These are phyloP conservation scores for Xestia xanthographa DNA, from an alignment of 2,888 invertebrate genomes.

Conservation along the genomic window DNA sequence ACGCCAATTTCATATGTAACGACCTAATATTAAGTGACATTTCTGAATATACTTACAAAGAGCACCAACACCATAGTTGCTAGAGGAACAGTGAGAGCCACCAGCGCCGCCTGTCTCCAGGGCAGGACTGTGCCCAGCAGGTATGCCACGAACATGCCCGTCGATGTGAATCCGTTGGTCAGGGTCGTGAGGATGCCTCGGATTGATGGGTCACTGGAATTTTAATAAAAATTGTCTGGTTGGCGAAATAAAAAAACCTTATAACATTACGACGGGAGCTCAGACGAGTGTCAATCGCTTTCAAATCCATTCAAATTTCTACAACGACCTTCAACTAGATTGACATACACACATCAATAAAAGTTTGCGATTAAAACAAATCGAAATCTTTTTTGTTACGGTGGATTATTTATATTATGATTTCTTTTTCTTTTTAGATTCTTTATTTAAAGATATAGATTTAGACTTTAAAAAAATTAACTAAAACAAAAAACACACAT, in stretches of 20 bases:
- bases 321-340: neutral
- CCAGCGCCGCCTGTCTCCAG: conserved; percentile 89
- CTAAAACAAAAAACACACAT: too few relatives aligned
- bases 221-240: neutral
- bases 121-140: conserved; percentile 88
- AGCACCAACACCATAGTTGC: conserved; percentile 88
- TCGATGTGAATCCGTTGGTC: conserved; percentile 86
- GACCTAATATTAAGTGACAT: neutral
- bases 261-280: neutral
- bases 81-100: conserved; percentile 87
- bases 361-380: too few relatives aligned
- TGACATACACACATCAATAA: too few relatives aligned
- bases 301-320: neutral
- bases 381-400: too few relatives aligned
- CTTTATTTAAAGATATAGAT: too few relatives aligned
- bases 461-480: too few relatives aligned
- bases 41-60: conserved; percentile 81
- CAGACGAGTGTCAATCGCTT: neutral
- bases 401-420: too few relatives aligned
- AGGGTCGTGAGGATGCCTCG: conserved; percentile 90
- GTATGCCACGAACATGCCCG: conserved; percentile 89
- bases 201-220: conserved; percentile 87
- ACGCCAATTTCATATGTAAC: too few relatives aligned
- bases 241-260: neutral
- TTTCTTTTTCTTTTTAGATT: too few relatives aligned